phyloP scores from a whole-genome alignment of 1,140 invertebrate species.

The Cheumatopsyche charites region DNA sequence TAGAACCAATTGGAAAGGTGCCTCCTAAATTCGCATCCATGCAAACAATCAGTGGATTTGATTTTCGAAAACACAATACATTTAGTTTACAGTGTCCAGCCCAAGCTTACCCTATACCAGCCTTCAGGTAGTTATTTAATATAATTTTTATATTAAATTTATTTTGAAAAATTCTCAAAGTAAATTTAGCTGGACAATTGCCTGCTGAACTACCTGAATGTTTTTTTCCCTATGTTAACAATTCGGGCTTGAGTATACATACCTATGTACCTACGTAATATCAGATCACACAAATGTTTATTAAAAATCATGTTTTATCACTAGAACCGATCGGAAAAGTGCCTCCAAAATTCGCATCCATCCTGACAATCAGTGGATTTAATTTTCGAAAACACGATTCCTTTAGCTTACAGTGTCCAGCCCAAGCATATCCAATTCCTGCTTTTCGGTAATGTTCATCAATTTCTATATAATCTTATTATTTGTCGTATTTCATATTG shows the following conservation, averaged over 20 bases:
- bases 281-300: too few species aligned
- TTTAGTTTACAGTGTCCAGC: slow-evolving; percentile 66
- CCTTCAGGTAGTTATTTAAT: slow-evolving; percentile 65
- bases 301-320: slow-evolving; percentile 23
- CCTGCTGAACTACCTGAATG: too few species aligned
- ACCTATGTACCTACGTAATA: too few species aligned
- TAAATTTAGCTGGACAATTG: too few species aligned
- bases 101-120: slow-evolving; percentile 69
- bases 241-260: too few species aligned
- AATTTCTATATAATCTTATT: too few species aligned
- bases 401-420: slow-evolving; percentile 65
- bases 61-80: slow-evolving; percentile 52
- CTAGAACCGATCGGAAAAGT: slow-evolving; percentile 65
- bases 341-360: slow-evolving; percentile 57
- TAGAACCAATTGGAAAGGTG: slow-evolving; percentile 65
- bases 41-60: slow-evolving; percentile 61
- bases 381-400: slow-evolving; percentile 53
- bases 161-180: too few species aligned
- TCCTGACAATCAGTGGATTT: slow-evolving; percentile 61
- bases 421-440: slow-evolving; percentile 70
- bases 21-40: slow-evolving; percentile 58
- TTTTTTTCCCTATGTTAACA: too few species aligned
- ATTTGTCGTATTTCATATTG: too few species aligned
- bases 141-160: too few species aligned
- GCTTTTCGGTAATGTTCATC: slow-evolving; percentile 60